A percentile compares a stretch with the other conserved stretches of the same genome.
These are phyloP conservation scores for Dasypus novemcinctus DNA, from an alignment of 2,113 vertebrate genomes.

Conservation along the genomic window DNA sequence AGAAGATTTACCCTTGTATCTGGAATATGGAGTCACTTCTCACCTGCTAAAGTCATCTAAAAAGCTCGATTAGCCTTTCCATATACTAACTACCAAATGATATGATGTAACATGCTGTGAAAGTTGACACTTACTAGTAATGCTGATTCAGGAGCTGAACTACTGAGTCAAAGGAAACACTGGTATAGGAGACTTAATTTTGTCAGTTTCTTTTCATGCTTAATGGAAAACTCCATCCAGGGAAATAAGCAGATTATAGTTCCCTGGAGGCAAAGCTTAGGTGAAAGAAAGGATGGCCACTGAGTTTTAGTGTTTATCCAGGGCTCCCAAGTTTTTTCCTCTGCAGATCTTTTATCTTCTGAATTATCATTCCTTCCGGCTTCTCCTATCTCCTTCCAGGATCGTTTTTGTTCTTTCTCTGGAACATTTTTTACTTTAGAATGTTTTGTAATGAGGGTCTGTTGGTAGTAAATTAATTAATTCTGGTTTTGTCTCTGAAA, in stretches of 20 bases:
- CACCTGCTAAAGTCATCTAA: slow-evolving; percentile 19
- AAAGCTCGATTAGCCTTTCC: slow-evolving; percentile 50
- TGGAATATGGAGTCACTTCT: slow-evolving; percentile 19
- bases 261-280: slow-evolving; percentile 91
- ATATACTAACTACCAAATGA: neutral
- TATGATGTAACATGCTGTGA: neutral
- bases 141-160: neutral
- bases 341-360: slow-evolving; percentile 92
- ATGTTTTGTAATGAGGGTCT: neutral
- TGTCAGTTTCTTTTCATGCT: slow-evolving; percentile 45
- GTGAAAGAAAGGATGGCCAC: slow-evolving; percentile 90
- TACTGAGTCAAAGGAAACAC: neutral
- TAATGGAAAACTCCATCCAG: slow-evolving; percentile 2
- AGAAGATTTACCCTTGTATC: neutral
- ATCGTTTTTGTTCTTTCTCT: neutral
- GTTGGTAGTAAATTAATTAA: neutral
- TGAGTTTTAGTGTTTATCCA: slow-evolving; percentile 89
- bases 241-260: slow-evolving; percentile 84
- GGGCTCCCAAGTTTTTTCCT: slow-evolving; percentile 90
- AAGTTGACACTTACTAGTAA: neutral
- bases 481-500: neutral
- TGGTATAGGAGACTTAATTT: neutral
- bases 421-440: neutral
- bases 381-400: neutral
- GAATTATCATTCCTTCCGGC: slow-evolving; percentile 80